Percentiles rank a stretch among this genome's conserved stretches.
Evolutionary conservation across 2,113 vertebrate species (phyloP).

Genomic region (Elanus axillaris): DNA sequence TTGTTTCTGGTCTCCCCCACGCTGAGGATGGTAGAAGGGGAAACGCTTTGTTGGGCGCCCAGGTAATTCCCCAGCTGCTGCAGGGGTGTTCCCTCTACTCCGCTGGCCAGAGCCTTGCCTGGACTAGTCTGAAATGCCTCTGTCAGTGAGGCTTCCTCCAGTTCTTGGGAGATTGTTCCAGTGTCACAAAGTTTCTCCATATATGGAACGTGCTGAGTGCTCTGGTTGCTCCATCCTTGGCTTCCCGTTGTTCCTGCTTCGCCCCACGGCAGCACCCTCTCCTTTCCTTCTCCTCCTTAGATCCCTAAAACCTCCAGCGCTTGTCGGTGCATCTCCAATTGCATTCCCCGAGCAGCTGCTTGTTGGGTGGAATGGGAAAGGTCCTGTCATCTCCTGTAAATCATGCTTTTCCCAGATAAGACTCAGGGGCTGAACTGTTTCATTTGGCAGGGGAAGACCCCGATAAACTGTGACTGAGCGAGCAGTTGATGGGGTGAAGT

Average conservation of each 20-base stretch:
- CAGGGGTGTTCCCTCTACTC: not conserved
- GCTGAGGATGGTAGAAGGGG: not conserved
- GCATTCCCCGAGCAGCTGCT: not conserved
- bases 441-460: not conserved
- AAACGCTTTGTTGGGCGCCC: not conserved
- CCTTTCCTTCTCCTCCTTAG: not conserved
- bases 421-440: not conserved
- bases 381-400: constrained; percentile 46
- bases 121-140: not conserved
- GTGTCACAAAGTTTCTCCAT: constrained; percentile 38
- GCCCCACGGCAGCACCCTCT: not conserved
- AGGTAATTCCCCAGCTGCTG: not conserved
- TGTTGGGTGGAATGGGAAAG: not conserved
- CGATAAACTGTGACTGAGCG: not conserved
- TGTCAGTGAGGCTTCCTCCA: not conserved
- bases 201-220: constrained; percentile 1
- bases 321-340: not conserved
- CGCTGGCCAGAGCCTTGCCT: not conserved
- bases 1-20: not conserved
- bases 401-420: not conserved
- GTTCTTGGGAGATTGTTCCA: not conserved
- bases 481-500: not conserved
- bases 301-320: not conserved
- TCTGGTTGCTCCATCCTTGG: constrained; percentile 4
- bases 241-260: not conserved